Evolutionary conservation across 2,888 invertebrate species (phyloP).

Genomic region (Agrotis segetum): DNA sequence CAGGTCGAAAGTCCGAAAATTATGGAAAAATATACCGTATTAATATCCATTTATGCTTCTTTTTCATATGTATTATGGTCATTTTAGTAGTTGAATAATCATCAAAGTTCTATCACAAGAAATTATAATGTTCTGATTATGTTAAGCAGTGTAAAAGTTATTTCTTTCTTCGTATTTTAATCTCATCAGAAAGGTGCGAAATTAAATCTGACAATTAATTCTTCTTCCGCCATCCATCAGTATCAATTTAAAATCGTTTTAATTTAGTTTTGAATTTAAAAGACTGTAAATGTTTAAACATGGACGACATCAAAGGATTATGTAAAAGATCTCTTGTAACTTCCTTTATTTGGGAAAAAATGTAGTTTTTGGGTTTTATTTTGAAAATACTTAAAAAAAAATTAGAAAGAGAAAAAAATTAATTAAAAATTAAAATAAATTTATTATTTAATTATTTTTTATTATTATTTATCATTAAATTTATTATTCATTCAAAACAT

Average conservation of each 20-base stretch:
- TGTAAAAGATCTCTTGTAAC: background rate
- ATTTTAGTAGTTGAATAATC: slow-evolving; percentile 25
- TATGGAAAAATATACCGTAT: slow-evolving; percentile 14
- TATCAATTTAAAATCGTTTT: background rate
- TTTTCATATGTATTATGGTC: slow-evolving; percentile 17
- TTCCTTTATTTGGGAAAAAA: background rate
- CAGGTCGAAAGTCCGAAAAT: slow-evolving; percentile 3
- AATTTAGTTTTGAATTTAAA: background rate
- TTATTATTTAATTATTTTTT: too few relatives aligned
- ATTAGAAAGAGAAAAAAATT: too few relatives aligned
- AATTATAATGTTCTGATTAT: slow-evolving; percentile 22
- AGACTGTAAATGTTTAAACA: background rate
- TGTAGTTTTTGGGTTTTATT: background rate
- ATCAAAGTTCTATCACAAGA: slow-evolving; percentile 14
- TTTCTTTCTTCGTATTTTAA: background rate
- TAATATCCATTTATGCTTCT: slow-evolving; percentile 1
- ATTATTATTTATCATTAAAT: too few relatives aligned
- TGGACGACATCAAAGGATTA: background rate
- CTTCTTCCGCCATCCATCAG: background rate
- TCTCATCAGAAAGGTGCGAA: slow-evolving; percentile 3
- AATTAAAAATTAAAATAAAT: too few relatives aligned
- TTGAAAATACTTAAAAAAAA: background rate
- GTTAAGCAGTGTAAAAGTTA: slow-evolving; percentile 26
- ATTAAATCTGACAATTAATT: slow-evolving; percentile 4
- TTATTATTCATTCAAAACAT: too few relatives aligned